Evolutionary conservation across 2,797 vertebrate genomes (phyloP), one percentile per base, ranked within the genome.

Genomic region (Sternotherus odoratus): DNA sequence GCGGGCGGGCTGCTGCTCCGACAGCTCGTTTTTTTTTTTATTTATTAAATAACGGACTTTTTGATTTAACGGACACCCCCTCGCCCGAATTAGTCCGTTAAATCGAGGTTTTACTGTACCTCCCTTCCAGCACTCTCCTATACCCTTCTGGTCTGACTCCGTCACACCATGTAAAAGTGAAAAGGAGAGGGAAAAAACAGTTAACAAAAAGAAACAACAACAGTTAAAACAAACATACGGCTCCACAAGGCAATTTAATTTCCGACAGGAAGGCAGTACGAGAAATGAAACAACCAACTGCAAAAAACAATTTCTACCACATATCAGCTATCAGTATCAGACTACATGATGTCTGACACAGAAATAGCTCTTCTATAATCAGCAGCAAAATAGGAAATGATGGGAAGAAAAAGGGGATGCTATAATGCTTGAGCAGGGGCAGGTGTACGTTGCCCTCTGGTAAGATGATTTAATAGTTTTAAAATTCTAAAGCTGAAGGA

Each of bases 181-280:
- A 86, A 93, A 48, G 84, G 66, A 72, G 36, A 26, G 43, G 43
- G 23, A 72, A 43, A 12, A 72, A 39, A 43, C 69, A 72, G 39
- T 13, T 72, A 72, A 72, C 36, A 72, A 15, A 43, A 63, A n/a
- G 60, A 63, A 8, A 63, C 87, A 79, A 84, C 54, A 94, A 87
- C 30, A 69, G 87, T 9, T 66, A 33, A 74, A 77, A 90, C 83
- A 46, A 95, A 87, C 9, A 33, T 87, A 83, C 36, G 16, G 43
- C 17, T 92, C 91, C 56, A 85, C 63, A 93, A 95, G 77, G 85
- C 89, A 66, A 85, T 49, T 63, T n/a, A 66, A 78, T 92, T 89
- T 86, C 54, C 85, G 0, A 0, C 1, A 89, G 88, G 83, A 49
- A 87, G 1, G 19, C 43, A 79, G 33, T 24, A 69, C 77, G 12